These are phyloP conservation scores for Coracias cyanogaster DNA, from an alignment of 2,797 vertebrate species.

Conservation along the genomic window DNA sequence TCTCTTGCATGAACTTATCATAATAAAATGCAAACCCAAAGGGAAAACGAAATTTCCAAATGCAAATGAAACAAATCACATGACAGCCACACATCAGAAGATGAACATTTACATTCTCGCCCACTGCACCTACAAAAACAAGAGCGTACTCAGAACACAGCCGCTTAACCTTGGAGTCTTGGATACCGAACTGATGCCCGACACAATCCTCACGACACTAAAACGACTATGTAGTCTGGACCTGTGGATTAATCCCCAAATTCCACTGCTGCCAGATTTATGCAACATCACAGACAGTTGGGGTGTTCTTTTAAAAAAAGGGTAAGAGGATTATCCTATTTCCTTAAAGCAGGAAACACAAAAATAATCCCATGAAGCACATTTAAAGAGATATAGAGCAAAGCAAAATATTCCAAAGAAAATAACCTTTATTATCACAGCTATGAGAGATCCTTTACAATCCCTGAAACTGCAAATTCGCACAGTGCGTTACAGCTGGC, in stretches of 20 bases:
- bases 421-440: neutral
- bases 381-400: neutral
- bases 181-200: neutral
- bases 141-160: neutral
- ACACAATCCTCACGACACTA: neutral
- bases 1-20: neutral
- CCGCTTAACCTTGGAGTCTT: neutral
- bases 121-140: neutral
- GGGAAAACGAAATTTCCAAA: neutral
- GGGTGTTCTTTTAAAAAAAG: neutral
- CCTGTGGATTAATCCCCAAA: neutral
- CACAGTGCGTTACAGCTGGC: neutral
- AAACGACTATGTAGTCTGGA: neutral
- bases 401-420: neutral
- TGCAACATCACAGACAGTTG: neutral
- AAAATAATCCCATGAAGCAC: conserved; percentile 1
- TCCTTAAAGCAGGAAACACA: neutral
- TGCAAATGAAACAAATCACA: neutral
- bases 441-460: neutral
- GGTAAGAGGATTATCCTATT: conserved; percentile 31
- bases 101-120: neutral
- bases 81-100: neutral
- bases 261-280: neutral
- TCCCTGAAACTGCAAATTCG: neutral
- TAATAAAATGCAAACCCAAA: neutral